phyloP scores from a whole-genome alignment of 2,113 vertebrate species.

The Semnornis frantzii region DNA sequence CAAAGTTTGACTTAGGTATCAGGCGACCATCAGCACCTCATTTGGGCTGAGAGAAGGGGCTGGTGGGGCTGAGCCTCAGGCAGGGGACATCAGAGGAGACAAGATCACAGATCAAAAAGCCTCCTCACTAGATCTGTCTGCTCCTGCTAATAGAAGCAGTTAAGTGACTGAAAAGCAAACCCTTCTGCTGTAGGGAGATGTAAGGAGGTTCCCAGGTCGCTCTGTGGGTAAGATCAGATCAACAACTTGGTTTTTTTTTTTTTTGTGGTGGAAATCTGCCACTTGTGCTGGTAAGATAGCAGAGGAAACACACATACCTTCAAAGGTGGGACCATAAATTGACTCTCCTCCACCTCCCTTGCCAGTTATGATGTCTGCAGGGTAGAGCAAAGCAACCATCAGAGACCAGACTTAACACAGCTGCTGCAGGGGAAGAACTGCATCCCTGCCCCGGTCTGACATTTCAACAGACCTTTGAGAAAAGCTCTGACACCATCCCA shows the following conservation, averaged over 20 bases:
- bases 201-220: not conserved
- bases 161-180: not conserved
- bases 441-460: not conserved
- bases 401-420: not conserved
- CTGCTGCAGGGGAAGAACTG: not conserved
- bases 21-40: not conserved
- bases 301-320: constrained; percentile 77
- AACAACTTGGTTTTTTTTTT: not conserved
- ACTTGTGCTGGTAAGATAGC: not conserved
- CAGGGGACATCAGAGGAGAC: not conserved
- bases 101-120: not conserved
- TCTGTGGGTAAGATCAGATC: not conserved
- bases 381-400: not conserved
- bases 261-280: not conserved
- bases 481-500: not conserved
- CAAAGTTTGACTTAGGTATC: not conserved
- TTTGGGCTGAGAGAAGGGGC: not conserved
- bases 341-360: constrained; percentile 84
- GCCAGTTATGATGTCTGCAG: constrained; percentile 82
- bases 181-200: not conserved
- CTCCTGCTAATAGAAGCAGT: not conserved
- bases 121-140: not conserved
- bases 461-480: not conserved
- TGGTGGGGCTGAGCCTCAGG: not conserved
- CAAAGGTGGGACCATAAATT: constrained; percentile 86